These are phyloP conservation scores for Phrynocephalus versicolor DNA, from an alignment of 2,113 vertebrate genomes.

Conservation along the genomic window DNA sequence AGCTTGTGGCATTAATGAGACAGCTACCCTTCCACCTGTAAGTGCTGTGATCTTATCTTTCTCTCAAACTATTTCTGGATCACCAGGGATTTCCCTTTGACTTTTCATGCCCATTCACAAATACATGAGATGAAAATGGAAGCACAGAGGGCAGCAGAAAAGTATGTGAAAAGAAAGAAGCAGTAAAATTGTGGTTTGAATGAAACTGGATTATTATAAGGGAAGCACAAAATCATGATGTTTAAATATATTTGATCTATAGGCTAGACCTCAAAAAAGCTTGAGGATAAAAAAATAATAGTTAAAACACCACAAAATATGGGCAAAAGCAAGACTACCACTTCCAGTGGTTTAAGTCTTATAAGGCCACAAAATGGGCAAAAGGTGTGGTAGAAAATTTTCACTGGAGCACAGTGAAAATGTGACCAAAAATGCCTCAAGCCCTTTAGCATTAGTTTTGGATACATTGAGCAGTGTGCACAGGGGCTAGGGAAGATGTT, in stretches of 20 bases:
- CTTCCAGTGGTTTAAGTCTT: conserved; percentile 50
- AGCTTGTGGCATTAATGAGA: conserved; percentile 26
- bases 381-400: not conserved
- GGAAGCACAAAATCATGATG: conserved; percentile 5
- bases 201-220: conserved; percentile 20
- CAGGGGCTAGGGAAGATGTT: conserved; percentile 45
- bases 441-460: conserved; percentile 23
- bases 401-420: conserved; percentile 34
- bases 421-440: conserved; percentile 36
- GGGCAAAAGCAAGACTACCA: conserved; percentile 25
- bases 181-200: conserved; percentile 28
- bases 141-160: conserved; percentile 38
- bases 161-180: conserved; percentile 58
- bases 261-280: conserved; percentile 35
- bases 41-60: not conserved
- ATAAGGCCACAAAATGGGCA: conserved; percentile 71
- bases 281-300: conserved; percentile 48
- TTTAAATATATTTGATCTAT: conserved; percentile 31
- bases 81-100: conserved; percentile 26
- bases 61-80: conserved; percentile 12
- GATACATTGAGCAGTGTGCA: conserved; percentile 40
- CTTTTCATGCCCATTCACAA: conserved; percentile 54
- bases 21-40: conserved; percentile 38
- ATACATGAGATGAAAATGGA: conserved; percentile 36
- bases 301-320: conserved; percentile 45